Evolutionary conservation across 2,797 vertebrate species (phyloP).

Genomic region (Hozukius guyotensis): DNA sequence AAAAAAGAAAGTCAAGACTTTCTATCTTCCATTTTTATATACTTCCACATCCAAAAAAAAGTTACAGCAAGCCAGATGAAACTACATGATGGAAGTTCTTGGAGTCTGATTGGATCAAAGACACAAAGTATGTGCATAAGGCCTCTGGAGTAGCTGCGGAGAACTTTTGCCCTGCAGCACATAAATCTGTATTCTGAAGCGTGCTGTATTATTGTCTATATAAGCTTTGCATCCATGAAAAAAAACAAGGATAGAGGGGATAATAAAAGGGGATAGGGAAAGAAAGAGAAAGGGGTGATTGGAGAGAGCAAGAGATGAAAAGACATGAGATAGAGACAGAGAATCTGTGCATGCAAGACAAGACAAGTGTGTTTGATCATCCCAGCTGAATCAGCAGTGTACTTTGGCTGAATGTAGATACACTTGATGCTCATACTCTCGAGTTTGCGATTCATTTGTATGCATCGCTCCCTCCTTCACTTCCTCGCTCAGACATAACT

Average conservation of each 20-base stretch:
- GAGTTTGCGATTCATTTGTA: slow-evolving; percentile 47
- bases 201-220: neutral
- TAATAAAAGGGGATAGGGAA: slow-evolving; percentile 3
- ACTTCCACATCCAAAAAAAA: neutral
- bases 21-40: neutral
- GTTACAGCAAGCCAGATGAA: neutral
- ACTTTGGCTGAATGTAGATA: slow-evolving; percentile 43
- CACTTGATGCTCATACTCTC: slow-evolving; percentile 18
- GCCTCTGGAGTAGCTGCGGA: slow-evolving; percentile 14
- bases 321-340: slow-evolving; percentile 32
- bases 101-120: slow-evolving; percentile 2
- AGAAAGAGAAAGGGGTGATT: neutral
- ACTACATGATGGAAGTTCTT: neutral
- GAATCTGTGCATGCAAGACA: slow-evolving; percentile 26
- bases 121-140: neutral
- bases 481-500: slow-evolving; percentile 10
- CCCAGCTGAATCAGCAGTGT: slow-evolving; percentile 63
- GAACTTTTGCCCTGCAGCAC: slow-evolving; percentile 27
- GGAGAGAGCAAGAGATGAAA: slow-evolving; percentile 14
- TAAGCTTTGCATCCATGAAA: slow-evolving; percentile 14
- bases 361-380: slow-evolving; percentile 48
- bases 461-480: slow-evolving; percentile 18
- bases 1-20: neutral
- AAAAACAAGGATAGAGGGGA: neutral
- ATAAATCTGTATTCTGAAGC: slow-evolving; percentile 18